Evolutionary conservation across 2,113 vertebrate genomes (phyloP), one percentile per base, ranked within the genome.

Genomic region (Vimba vimba): DNA sequence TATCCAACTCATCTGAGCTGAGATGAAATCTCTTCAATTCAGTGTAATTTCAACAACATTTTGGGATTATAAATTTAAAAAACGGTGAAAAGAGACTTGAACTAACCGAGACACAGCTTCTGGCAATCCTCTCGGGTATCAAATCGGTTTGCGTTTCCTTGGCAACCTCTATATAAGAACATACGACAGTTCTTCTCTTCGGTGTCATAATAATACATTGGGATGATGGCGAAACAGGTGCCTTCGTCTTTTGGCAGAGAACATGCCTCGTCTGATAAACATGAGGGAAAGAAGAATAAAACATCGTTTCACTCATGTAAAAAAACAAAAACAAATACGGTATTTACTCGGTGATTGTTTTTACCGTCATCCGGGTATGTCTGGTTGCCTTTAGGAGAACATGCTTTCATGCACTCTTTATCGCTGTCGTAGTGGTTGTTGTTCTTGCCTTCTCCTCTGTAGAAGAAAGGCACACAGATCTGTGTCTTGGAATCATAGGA

Each of bases 111-210:
- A 81, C 91, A 92, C 15, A 6, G 76, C 4, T 13, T 2, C 3
- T 83, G 82, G 68, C 91, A 92, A 0, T 87, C 82, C 19, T 91
- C 86, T 82, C 59, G 86, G 50, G 73, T 36, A 0, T 87, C 66
- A 23, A 92, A 92, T 0, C 88, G 89, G 87, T 92, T 92, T 27
- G 87, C 91, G 27, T 92, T 92, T 21, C 91, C 91, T 9, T 83
- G 80, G 39, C 91, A 92, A 17, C 91, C 91, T 2, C 60, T 17
- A 9, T 92, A 91, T 1, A 89, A 6, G 82, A 92, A 92, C 23
- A 88, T 13, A 0, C 90, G 89, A 68, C 91, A 92, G 30, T 15
- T 74, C 30, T 88, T 89, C 68, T 88, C 86, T 33, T 83, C 25
- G 1, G 0, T 4, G 25, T 85, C 62, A 43, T 88, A 92, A 77